Conservation (phyloP, 1,140 invertebrate species). For the Heliconius himera region DNA sequence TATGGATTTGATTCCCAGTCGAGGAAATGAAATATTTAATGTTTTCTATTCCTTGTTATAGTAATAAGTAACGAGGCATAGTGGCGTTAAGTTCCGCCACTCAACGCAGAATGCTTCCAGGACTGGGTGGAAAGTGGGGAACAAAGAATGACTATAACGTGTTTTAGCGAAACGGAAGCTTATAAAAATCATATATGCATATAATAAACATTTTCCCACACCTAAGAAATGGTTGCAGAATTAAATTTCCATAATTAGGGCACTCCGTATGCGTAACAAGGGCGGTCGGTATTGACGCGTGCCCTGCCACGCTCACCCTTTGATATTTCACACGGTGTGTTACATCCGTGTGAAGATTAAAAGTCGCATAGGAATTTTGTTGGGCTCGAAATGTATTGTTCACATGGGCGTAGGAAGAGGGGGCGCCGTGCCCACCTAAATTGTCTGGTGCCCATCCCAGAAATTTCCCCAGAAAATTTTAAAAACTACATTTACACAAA, state of each 20-base stretch:
- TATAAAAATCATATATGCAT: background rate
- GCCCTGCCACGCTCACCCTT: constrained; percentile 4
- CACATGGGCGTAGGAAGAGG: too few species aligned
- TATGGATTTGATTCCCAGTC: background rate
- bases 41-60: background rate
- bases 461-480: too few species aligned
- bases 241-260: background rate
- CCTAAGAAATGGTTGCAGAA: background rate
- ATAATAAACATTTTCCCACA: background rate
- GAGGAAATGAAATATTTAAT: background rate
- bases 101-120: background rate
- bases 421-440: too few species aligned
- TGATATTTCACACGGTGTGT: constrained; percentile 12
- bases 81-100: background rate
- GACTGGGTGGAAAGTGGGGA: background rate
- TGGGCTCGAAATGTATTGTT: background rate
- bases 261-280: background rate
- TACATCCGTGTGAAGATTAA: constrained; percentile 6
- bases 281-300: constrained; percentile 9
- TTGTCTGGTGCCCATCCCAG: too few species aligned
- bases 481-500: too few species aligned
- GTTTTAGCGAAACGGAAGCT: too few species aligned
- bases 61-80: background rate
- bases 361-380: constrained; percentile 14
- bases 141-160: background rate